Evolutionary conservation across 1,140 invertebrate species (phyloP).

Genomic region (Pogonognathellus flavescens): DNA sequence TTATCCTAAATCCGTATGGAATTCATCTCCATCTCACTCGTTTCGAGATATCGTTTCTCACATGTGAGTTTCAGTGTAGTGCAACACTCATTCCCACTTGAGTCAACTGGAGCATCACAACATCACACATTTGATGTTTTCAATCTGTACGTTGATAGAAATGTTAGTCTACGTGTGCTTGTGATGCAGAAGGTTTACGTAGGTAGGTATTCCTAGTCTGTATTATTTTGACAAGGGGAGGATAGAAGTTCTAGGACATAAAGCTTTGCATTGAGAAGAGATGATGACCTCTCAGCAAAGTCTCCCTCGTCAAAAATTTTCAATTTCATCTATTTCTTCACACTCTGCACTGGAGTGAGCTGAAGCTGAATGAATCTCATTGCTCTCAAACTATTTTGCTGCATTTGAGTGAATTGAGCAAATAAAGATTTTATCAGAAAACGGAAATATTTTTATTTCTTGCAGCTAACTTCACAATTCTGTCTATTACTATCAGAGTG

Average conservation of each 20-base stretch:
- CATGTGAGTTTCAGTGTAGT: not conserved
- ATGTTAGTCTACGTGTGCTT: constrained; percentile 1
- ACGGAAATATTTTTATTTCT: too few relatives aligned
- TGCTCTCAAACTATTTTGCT: not conserved
- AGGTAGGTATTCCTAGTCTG: not conserved
- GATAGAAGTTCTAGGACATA: not conserved
- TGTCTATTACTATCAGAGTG: too few relatives aligned
- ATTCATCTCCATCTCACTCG: constrained; percentile 43
- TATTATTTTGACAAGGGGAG: not conserved
- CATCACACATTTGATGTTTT: not conserved
- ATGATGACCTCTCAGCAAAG: constrained; percentile 38
- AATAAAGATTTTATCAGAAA: too few relatives aligned
- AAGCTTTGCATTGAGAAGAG: not conserved
- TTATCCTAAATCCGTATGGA: constrained; percentile 48
- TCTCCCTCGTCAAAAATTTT: constrained; percentile 38
- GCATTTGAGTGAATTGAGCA: too few relatives aligned
- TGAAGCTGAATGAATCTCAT: not conserved
- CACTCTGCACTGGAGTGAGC: not conserved
- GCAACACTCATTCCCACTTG: constrained; percentile 29
- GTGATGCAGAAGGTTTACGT: not conserved
- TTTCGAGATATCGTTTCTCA: constrained; percentile 24
- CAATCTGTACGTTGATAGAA: constrained; percentile 5
- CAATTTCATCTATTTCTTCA: constrained; percentile 5
- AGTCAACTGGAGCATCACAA: constrained; percentile 20
- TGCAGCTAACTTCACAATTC: too few relatives aligned